Evolutionary conservation across 2,888 invertebrate species (phyloP).

Genomic region (Junonia oenone): DNA sequence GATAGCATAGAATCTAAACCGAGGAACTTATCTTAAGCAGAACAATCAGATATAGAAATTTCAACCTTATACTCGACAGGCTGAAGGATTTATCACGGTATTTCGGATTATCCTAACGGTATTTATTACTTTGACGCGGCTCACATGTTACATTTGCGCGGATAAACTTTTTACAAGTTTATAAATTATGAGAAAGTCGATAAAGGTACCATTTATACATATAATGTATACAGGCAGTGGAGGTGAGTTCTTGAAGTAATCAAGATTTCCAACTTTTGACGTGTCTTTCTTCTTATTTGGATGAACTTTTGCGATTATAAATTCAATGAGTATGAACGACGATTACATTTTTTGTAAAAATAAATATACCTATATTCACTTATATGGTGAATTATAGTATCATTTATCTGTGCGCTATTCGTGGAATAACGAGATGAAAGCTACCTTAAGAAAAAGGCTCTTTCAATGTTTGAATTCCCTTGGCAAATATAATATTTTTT

Average conservation of each 20-base stretch:
- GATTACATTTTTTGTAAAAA: too few species aligned
- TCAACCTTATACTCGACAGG: conserved; percentile 8
- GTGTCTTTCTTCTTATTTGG: too few species aligned
- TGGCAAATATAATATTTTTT: background rate
- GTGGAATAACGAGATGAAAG: too few species aligned
- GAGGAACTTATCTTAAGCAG: conserved; percentile 11
- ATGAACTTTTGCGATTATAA: too few species aligned
- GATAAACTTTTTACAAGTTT: conserved; percentile 69
- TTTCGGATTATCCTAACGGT: conserved; percentile 16
- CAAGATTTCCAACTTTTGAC: conserved; percentile 32
- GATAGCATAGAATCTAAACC: conserved; percentile 55
- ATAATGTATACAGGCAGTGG: conserved; percentile 50
- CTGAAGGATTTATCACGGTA: conserved; percentile 7
- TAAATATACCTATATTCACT: too few species aligned
- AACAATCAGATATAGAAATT: conserved; percentile 12
- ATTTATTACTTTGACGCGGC: conserved; percentile 13
- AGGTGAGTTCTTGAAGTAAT: conserved; percentile 47
- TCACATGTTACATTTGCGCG: conserved; percentile 59
- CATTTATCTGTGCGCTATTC: too few species aligned
- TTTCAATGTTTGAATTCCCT: too few species aligned
- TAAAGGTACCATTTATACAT: conserved; percentile 56
- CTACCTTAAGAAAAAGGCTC: too few species aligned
- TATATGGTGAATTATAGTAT: too few species aligned
- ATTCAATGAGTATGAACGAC: too few species aligned
- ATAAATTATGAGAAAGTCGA: conserved; percentile 62